Evolutionary conservation across 2,113 vertebrate genomes (phyloP), one percentile per base, ranked within the genome.

Genomic region (Pandion haliaetus): DNA sequence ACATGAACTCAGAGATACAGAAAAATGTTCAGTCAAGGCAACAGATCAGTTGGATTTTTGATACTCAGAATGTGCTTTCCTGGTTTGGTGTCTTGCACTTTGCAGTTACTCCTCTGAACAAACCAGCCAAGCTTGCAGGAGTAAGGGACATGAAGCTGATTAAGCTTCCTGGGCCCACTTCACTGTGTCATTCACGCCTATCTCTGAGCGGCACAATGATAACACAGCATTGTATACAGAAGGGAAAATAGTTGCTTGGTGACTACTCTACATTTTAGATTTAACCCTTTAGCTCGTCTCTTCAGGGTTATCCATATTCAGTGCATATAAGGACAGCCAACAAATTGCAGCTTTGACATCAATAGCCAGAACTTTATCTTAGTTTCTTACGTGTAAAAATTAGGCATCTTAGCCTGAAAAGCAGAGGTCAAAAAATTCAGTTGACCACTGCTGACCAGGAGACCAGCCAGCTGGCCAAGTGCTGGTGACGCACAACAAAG

Each of bases 271-370:
- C 24, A 4, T 52, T 82, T 89, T 55, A 44, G 47, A 42, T 69
- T 87, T 97, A 97, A 97, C 95, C 24, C 78, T 85, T 88, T 47
- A 87, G 31, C 12, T 65, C 25, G 72, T 7, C 18, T 83, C 50
- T 73, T 90, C 29, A 7, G 29, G 9, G 23, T 95, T 89, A 31
- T 16, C 47, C 21, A 7, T 28, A 23, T 50, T 66, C 79, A 25
- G 13, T 66, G 47, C 11, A 12, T 2, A 1, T 45, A 69, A 54
- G 32, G 54, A 73, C 16, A 44, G 21, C 7, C 63, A 83, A n/a
- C 17, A 54, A 45, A 47, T 49, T 47, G 36, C 77, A 73, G 42
- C 40, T 87, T 91, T 57, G 57, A 74, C 44, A 34, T 9, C 5
- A 20, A 74, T 4, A 69, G 81, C 32, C 8, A 55, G 49, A 69